Evolutionary conservation across 2,888 invertebrate genomes (phyloP), one percentile per base, ranked within the genome.

Genomic region (Eristalis tenax): DNA sequence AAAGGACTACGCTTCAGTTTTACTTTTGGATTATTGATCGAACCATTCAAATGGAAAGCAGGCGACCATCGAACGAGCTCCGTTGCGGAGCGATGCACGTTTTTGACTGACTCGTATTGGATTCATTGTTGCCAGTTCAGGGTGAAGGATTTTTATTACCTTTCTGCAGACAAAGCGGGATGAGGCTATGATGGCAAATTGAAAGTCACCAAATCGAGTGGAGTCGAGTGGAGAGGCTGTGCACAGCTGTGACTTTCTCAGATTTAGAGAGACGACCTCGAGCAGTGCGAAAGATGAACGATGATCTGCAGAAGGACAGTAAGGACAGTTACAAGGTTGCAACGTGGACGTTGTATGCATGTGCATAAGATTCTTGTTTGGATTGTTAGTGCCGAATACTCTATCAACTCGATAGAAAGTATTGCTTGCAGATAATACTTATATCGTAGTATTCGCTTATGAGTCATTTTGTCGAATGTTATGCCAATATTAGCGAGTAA

Each of bases 21-120:
- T 23, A 11, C 65, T 65, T 56, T 13, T 56, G 6, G 71, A 11
- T 63, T 74, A 80, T 80, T 68, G 80, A 81, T 75, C 64, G 75
- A 75, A 22, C 10, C 56, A 65, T 65, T 70, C 56, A 65, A 81
- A 18, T 59, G 59, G 59, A 81, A 65, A 22, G 4, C 28, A 4
- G 57, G 40, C 57, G 59, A 50, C 61, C 40, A 26, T 1, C 26
- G 26, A 26, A 26, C 26, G 26, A 63, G 28, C 63, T 43, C 26
- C 35, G 66, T 18, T n/a, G 26, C 32, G 64, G 18, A 35, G 38
- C 15, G 69, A 66, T 65, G 69, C 32, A 70, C 22, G 38, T 18
- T 73, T 68, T 65, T 69, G 64, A 74, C 43, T 74, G 74, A 79
- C 70, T 74, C 65, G 69, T 59, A 23, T 73, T 63, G 32, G 63